phyloP scores from a whole-genome alignment of 1,140 invertebrate species.

The Caenorhabditis inopinata region DNA sequence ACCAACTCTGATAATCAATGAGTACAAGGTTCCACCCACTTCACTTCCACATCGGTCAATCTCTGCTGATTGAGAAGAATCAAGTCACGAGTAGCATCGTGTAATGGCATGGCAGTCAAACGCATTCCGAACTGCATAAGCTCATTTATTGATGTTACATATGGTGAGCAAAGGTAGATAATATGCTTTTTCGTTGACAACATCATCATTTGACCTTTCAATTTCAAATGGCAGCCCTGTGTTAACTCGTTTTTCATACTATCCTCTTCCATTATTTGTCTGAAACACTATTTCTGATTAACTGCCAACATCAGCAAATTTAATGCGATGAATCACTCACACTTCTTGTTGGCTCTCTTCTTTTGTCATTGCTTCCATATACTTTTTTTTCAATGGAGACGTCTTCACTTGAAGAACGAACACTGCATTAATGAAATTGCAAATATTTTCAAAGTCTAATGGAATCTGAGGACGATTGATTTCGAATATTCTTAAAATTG shows the following conservation, averaged over 20 bases:
- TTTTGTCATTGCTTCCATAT: slow-evolving; percentile 28
- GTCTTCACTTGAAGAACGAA: slow-evolving; percentile 59
- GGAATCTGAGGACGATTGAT: slow-evolving; percentile 63
- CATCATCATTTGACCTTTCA: slow-evolving; percentile 63
- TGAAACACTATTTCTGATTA: background rate
- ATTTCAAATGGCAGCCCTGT: slow-evolving; percentile 42
- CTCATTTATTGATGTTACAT: slow-evolving; percentile 61
- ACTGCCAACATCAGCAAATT: background rate
- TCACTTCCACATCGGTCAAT: slow-evolving; percentile 91
- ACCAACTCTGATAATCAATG: background rate
- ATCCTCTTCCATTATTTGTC: background rate
- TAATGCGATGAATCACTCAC: background rate
- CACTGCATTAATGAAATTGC: slow-evolving; percentile 64
- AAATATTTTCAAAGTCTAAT: slow-evolving; percentile 64
- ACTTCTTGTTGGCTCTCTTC: background rate
- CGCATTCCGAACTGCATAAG: slow-evolving; percentile 74
- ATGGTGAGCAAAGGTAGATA: slow-evolving; percentile 60
- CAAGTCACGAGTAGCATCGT: slow-evolving; percentile 92
- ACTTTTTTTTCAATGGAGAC: slow-evolving; percentile 13
- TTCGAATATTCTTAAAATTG: slow-evolving; percentile 59
- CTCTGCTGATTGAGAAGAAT: slow-evolving; percentile 95
- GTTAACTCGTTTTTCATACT: background rate
- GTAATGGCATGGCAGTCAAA: slow-evolving; percentile 90
- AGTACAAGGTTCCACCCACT: slow-evolving; percentile 71
- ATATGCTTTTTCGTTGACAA: slow-evolving; percentile 53